Evolutionary conservation across 2,113 vertebrate genomes (phyloP).

Genomic region (Microtus oregoni): DNA sequence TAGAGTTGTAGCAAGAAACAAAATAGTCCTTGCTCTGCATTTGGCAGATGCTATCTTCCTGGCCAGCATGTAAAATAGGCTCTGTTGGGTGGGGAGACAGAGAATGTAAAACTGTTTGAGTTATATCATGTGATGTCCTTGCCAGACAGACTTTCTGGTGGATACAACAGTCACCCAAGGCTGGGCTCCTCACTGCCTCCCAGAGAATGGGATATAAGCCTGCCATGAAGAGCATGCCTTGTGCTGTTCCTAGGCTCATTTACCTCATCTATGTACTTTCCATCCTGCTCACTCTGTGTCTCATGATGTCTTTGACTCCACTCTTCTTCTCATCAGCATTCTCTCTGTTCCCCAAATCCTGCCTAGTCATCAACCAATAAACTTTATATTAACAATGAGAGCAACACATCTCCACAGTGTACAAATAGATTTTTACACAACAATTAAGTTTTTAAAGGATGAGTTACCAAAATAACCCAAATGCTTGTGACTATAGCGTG

Average conservation of each 20-base stretch:
- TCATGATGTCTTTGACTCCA: not conserved
- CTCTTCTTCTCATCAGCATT: not conserved
- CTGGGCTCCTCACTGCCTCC: not conserved
- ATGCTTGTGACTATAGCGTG: not conserved
- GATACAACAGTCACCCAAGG: rapidly evolving
- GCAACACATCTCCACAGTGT: not conserved
- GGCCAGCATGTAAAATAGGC: not conserved
- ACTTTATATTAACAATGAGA: not conserved
- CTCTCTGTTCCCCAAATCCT: not conserved
- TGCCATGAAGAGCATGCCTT: not conserved
- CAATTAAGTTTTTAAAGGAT: not conserved
- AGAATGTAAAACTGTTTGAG: not conserved
- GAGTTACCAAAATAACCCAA: not conserved
- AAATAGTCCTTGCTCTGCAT: not conserved
- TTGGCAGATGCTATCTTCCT: not conserved
- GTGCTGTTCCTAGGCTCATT: not conserved
- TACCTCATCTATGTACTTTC: not conserved
- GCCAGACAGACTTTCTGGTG: not conserved
- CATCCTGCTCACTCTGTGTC: not conserved
- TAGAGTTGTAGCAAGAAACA: not conserved
- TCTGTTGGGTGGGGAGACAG: not conserved
- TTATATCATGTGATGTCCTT: not conserved
- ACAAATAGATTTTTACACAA: not conserved
- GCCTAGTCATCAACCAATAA: not conserved
- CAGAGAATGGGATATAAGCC: not conserved